phyloP scores from a whole-genome alignment of 1,140 invertebrate genomes.

The Cyclargus thomasi region DNA sequence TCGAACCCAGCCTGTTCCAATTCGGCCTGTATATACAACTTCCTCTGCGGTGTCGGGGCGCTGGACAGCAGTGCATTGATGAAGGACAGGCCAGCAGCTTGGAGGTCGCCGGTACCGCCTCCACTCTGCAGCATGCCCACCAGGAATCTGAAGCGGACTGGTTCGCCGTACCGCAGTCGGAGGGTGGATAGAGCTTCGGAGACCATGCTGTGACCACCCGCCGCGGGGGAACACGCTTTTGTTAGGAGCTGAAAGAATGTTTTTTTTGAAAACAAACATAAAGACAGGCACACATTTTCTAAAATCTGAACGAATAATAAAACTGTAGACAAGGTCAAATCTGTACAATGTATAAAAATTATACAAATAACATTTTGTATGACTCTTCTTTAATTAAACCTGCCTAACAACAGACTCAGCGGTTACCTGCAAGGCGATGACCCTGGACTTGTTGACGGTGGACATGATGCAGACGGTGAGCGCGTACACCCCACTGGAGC shows the following conservation, averaged over 20 bases:
- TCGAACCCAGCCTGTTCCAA: conserved; percentile 89
- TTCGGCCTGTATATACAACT: conserved; percentile 93
- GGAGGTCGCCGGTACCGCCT: conserved; percentile 81
- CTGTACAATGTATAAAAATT: no score
- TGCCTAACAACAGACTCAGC: no score
- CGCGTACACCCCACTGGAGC: conserved; percentile 89
- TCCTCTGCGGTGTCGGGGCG: conserved; percentile 82
- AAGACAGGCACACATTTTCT: no score
- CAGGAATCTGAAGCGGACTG: conserved; percentile 92
- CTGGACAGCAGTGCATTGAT: conserved; percentile 89
- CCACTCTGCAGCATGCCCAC: conserved; percentile 89
- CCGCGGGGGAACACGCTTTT: conserved; percentile 83
- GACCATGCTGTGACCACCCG: conserved; percentile 85
- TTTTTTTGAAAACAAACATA: no score
- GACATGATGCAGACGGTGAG: conserved; percentile 91
- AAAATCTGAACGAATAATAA: no score
- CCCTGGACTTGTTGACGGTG: conserved; percentile 87
- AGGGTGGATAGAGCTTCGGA: conserved; percentile 93
- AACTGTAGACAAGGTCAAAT: no score
- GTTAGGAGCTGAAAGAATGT: conserved; percentile 79
- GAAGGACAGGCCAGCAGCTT: conserved; percentile 89
- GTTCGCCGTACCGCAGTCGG: conserved; percentile 91
- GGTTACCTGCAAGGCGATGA: conserved; percentile 87
- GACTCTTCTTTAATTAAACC: no score
- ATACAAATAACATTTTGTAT: no score